A percentile compares a stretch with the other conserved stretches of the same genome.
phyloP scores from a whole-genome alignment of 2,888 invertebrate species.

The Lasioglossum villosulum region DNA sequence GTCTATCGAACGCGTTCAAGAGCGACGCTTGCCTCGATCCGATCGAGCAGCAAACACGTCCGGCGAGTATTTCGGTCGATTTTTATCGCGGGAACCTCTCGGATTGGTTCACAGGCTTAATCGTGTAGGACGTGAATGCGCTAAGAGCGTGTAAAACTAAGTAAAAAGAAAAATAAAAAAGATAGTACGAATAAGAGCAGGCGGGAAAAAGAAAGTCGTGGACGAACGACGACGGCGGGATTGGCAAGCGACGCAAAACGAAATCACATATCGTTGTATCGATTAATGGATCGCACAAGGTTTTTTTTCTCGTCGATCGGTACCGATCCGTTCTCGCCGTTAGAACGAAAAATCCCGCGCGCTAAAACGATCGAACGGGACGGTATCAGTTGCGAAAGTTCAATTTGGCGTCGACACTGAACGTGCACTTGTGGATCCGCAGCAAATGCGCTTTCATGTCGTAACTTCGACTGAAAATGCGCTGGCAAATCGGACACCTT shows the following conservation, averaged over 20 bases:
- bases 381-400: conserved; percentile 67
- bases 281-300: background rate
- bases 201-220: background rate
- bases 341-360: background rate
- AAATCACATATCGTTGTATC: background rate
- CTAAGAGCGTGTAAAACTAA: background rate
- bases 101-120: conserved; percentile 24
- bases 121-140: background rate
- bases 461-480: conserved; percentile 87
- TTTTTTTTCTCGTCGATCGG: background rate
- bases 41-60: conserved; percentile 3
- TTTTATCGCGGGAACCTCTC: conserved; percentile 20
- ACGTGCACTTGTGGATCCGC: conserved; percentile 86
- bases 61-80: conserved; percentile 15
- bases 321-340: background rate
- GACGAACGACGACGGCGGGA: background rate
- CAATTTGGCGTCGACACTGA: conserved; percentile 73
- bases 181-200: background rate
- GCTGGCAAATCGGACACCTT: conserved; percentile 87
- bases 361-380: background rate
- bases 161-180: background rate
- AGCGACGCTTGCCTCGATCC: conserved; percentile 13
- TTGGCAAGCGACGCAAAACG: background rate
- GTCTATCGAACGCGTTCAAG: conserved; percentile 42
- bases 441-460: conserved; percentile 87